Evolutionary conservation across 2,888 invertebrate species (phyloP), one percentile per base, ranked within the genome.

Genomic region (Anticlea derivata): DNA sequence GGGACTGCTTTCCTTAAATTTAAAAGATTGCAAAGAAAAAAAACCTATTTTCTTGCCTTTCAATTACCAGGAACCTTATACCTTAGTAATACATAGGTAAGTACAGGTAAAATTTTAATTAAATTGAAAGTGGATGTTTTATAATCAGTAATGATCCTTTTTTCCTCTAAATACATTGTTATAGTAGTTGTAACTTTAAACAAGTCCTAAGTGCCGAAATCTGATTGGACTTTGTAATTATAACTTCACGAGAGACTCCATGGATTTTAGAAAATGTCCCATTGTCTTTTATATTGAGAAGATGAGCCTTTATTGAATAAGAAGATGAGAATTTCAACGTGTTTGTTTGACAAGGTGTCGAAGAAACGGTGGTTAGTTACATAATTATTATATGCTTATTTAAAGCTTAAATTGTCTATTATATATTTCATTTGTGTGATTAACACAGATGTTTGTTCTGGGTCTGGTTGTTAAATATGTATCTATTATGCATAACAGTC

Each of bases 201-300:
- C 13, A 47, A 8, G 47, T 8, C 34, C 17, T 34, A 47, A 22
- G 22, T 30, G 31, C 22, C 13, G 31, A 13, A 41, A 51, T 22
- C 46, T 47, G 37, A 38, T 43, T 43, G 29, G 33, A 52, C 24
- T 48, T 39, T 44, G 37, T 53, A 45, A 45, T 55, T 45, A 52
- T 40, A 49, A 55, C 44, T 38, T 35, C 20, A 51, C 29, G 37
- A 34, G 45, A 41, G 12, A 41, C 44, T 51, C 49, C 49, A 52
- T 52, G 47, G 52, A 50, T 50, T 51, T 47, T 29, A 35, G 31
- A 55, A 47, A 52, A 49, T 49, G 35, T 40, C 38, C 50, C 43
- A 52, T 52, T 58, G 47, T 38, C 37, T 50, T 50, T 48, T 10
- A 29, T 55, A 46, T 43, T 48, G 29, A 45, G 34, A 20, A 34